Base-by-base conservation (phyloP, 2,113 vertebrate species). In the Chaetura pelagica region DNA sequence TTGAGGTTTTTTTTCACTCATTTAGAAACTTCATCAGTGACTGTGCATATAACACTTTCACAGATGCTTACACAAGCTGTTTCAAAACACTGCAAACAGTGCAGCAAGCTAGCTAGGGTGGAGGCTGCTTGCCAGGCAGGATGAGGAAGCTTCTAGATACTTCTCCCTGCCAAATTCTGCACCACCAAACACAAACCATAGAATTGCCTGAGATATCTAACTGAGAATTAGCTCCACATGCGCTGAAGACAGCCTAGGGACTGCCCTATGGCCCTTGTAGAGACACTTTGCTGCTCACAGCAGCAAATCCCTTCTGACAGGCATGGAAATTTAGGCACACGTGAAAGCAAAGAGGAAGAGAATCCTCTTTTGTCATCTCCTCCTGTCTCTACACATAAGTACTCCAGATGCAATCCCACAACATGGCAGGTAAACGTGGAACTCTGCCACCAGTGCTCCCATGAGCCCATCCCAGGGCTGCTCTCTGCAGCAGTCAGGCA, bases 401-500 rank as follows among this genome's bases (percentile, higher is more conserved):
- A n/a, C 6, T 78, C 27, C 3, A 12, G 58, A 17, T 13, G n/a
- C 35, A 62, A 1, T 26, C 62, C 62, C 29, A 38, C 38, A 24
- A 1, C 0, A 7, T 2, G 7, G 40, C n/a, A 67, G 49, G 52
- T 4, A 44, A 30, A 32, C 0, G 27, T 7, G 15, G 20, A 74
- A 5, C 42, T 38, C 61, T 40, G 42, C 3, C 76, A 17, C 5
- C 69, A 58, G 35, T 32, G 69, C 12, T 63, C 15, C 46, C 54
- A 8, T 3, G 10, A 34, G 19, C 22, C 1, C 2, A 42, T 4
- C 10, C 52, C 72, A 61, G 52, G 34, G 67, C 46, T 78, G 64
- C 13, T 48, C 55, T 32, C 6, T 13, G 27, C 30, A 68, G 35
- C 76, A 46, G 38, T 7, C 46, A 77, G 40, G 46, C 46, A n/a